Percentiles rank a stretch among this genome's conserved stretches.
phyloP scores from a whole-genome alignment of 2,113 vertebrate genomes.

The Erythrocercus mccallii region DNA sequence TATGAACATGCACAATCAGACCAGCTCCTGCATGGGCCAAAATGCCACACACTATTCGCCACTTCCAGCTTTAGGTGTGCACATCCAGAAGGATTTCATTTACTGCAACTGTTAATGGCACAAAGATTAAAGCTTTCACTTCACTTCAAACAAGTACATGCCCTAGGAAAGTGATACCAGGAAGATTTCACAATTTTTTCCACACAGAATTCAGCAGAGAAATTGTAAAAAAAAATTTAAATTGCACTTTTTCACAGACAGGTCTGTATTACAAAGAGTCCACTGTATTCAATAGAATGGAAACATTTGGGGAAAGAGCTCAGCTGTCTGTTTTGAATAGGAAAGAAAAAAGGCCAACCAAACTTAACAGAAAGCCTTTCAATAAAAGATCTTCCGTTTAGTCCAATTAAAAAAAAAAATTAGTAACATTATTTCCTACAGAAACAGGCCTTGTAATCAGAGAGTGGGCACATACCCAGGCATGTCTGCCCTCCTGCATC shows the following conservation, averaged over 20 bases:
- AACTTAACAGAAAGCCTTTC: background rate
- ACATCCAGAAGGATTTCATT: background rate
- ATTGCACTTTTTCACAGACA: background rate
- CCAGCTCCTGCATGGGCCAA: rapidly evolving
- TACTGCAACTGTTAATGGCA: background rate
- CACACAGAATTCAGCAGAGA: background rate
- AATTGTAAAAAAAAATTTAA: background rate
- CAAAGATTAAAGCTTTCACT: background rate
- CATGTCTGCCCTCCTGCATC: background rate
- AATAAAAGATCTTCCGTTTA: background rate
- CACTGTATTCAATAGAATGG: background rate
- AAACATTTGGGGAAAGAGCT: background rate
- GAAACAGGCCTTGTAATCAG: background rate
- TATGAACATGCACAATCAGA: background rate
- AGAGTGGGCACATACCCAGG: rapidly evolving
- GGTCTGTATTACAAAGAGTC: background rate
- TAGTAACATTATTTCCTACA: background rate
- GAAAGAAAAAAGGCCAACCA: rapidly evolving
- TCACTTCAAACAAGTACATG: background rate
- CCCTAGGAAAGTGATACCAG: background rate
- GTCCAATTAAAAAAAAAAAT: background rate
- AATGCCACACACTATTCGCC: rapidly evolving
- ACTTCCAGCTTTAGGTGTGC: background rate
- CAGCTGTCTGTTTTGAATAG: background rate
- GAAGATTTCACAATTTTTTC: background rate